A percentile compares a stretch with the other conserved stretches of the same genome.
Evolutionary conservation across 2,888 invertebrate genomes (phyloP).

Genomic region (Diarsia mendica): DNA sequence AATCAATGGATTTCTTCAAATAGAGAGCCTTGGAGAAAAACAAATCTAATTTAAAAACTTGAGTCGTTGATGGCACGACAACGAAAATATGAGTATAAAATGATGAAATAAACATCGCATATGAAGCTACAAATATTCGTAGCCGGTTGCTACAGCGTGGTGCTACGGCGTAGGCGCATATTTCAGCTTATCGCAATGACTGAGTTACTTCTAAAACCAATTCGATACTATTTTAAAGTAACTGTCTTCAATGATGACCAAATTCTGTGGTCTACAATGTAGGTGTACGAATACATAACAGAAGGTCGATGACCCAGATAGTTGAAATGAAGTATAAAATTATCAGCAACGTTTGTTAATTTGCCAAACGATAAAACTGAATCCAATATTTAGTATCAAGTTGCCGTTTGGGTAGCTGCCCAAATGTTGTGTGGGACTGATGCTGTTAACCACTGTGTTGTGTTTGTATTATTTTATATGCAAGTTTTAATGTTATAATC

Average conservation of each 20-base stretch:
- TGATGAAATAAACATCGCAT: slow-evolving; percentile 6
- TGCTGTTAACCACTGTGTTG: slow-evolving; percentile 30
- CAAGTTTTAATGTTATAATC: too few relatives aligned
- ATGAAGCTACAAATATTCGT: slow-evolving; percentile 12
- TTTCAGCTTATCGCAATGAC: neutral
- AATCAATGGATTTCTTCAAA: neutral
- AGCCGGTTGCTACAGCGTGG: slow-evolving; percentile 19
- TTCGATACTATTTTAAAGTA: neutral
- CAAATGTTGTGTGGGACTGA: slow-evolving; percentile 47
- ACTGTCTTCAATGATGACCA: neutral
- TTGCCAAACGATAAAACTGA: slow-evolving; percentile 44
- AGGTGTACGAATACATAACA: too few relatives aligned
- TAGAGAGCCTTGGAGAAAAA: neutral
- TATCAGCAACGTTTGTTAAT: slow-evolving; percentile 24
- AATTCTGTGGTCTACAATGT: too few relatives aligned
- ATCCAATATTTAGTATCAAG: slow-evolving; percentile 41
- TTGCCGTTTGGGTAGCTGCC: slow-evolving; percentile 51
- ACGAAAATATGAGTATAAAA: neutral
- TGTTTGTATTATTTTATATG: neutral
- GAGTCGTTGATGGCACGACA: neutral
- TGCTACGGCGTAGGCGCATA: slow-evolving; percentile 36
- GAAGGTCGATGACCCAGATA: neutral
- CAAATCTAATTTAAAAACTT: neutral
- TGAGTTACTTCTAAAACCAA: neutral
- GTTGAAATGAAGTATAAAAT: slow-evolving; percentile 33